Conservation (phyloP, 2,113 vertebrate species). For the Alligator mississippiensis region DNA sequence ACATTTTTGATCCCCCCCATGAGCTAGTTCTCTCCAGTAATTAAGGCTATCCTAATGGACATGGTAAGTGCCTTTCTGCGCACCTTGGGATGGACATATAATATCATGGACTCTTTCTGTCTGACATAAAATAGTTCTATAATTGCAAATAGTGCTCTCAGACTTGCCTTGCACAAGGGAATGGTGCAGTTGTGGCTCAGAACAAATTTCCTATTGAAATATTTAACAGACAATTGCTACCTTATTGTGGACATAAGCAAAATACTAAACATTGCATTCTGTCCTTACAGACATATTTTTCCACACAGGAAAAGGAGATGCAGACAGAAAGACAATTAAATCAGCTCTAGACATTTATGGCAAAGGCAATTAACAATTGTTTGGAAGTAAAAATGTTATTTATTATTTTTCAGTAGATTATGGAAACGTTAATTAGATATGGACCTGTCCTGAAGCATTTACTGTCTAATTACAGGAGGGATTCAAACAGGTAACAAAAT, state of each 20-base stretch:
- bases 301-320: not conserved
- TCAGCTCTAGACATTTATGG: not conserved
- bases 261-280: not conserved
- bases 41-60: conserved; percentile 65
- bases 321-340: not conserved
- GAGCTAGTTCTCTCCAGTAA: conserved; percentile 65
- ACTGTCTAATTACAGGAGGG: not conserved
- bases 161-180: not conserved
- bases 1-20: conserved; percentile 25
- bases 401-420: not conserved
- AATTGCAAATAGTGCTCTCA: conserved; percentile 39
- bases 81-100: conserved; percentile 47
- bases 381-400: not conserved
- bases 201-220: conserved; percentile 53
- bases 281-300: conserved; percentile 4
- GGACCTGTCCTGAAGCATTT: not conserved
- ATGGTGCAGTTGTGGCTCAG: conserved; percentile 35
- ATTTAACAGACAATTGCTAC: conserved; percentile 31
- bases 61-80: conserved; percentile 53
- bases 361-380: not conserved
- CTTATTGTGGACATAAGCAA: conserved; percentile 32
- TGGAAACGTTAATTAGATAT: not conserved
- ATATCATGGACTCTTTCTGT: conserved; percentile 19
- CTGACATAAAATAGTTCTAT: conserved; percentile 32
- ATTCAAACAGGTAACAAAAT: not conserved